Evolutionary conservation across 2,113 vertebrate species (phyloP).

Genomic region (Chitala chitala): DNA sequence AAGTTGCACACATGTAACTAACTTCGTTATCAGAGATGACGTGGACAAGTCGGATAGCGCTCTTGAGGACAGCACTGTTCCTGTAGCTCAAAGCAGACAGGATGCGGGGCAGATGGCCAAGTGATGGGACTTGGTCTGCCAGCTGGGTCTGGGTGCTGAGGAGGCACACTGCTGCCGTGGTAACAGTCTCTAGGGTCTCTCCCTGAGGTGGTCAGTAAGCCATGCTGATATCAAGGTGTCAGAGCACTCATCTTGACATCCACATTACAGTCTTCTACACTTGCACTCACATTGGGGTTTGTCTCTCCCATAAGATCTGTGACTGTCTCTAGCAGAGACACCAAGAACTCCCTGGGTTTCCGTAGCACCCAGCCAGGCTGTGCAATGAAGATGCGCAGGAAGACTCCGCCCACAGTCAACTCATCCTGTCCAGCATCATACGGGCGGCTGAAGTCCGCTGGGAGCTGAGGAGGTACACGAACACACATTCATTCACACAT

Average conservation of each 20-base stretch:
- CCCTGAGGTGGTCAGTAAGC: constrained; percentile 62
- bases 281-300: constrained; percentile 90
- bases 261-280: no score
- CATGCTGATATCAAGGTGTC: no score
- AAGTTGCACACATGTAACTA: no score
- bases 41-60: constrained; percentile 88
- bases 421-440: constrained; percentile 85
- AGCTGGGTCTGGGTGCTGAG: constrained; percentile 87
- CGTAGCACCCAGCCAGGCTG: constrained; percentile 96
- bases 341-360: constrained; percentile 92
- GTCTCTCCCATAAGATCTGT: constrained; percentile 93
- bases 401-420: constrained; percentile 91
- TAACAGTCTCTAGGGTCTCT: constrained; percentile 90
- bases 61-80: constrained; percentile 91
- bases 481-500: not conserved
- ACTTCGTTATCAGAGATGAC: constrained; percentile 94
- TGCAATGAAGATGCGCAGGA: constrained; percentile 92
- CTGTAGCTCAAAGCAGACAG: constrained; percentile 89
- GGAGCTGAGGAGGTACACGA: constrained; percentile 67
- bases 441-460: constrained; percentile 85
- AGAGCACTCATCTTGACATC: no score
- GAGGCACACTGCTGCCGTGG: constrained; percentile 87
- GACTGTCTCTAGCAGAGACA: constrained; percentile 87
- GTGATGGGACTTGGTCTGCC: constrained; percentile 90
- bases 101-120: constrained; percentile 91